Base-by-base conservation (phyloP, 2,888 invertebrate species). In the Scaptodrosophila latifasciaeformis region DNA sequence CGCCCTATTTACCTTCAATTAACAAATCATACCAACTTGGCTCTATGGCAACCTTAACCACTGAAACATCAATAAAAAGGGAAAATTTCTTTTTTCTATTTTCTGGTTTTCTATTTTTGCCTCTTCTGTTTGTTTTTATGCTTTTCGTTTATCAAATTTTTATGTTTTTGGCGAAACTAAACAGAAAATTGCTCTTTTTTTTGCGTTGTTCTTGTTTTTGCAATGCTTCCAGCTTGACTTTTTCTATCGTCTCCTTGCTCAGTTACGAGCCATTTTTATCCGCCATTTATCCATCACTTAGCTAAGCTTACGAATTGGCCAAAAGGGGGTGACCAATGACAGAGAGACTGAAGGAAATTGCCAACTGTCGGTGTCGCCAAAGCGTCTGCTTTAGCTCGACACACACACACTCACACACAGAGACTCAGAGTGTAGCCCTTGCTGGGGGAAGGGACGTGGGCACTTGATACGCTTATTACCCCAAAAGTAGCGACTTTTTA, bases 391-490 rank as follows among this genome's bases (percentile, higher is more conserved):
- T 24, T 3, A n/a, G 72, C 79, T 79, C 79, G 72, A 50, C 42
- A 27, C 44, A 31, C 49, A 37, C 43, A 39, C 56, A 47, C 46
- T 49, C 35, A 59, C 37, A 54, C 46, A 47, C 35, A 60, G 31
- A 17, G n/a, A 19, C 19, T 9, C 42, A 21, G 15, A 34, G n/a
- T 43, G n/a, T 55, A 13, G n/a, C n/a, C n/a, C n/a, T n/a, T n/a
- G n/a, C n/a, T n/a, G n/a, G n/a, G n/a, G n/a, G n/a, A n/a, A n/a
- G n/a, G n/a, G n/a, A n/a, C 39, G 24, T 37, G 57, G 64, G 57
- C 76, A 79, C 76, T 78, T 74, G 79, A 79, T 74, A 79, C 72
- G 79, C 79, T 78, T 72, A 72, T 72, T 72, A 78, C 76, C 19
- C 12, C 45, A 17, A 31, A 40, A 15, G 60, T 61, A 55, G 61